Evolutionary conservation across 1,140 invertebrate genomes (phyloP), one percentile per base, ranked within the genome.

Genomic region (Phortica variegata): DNA sequence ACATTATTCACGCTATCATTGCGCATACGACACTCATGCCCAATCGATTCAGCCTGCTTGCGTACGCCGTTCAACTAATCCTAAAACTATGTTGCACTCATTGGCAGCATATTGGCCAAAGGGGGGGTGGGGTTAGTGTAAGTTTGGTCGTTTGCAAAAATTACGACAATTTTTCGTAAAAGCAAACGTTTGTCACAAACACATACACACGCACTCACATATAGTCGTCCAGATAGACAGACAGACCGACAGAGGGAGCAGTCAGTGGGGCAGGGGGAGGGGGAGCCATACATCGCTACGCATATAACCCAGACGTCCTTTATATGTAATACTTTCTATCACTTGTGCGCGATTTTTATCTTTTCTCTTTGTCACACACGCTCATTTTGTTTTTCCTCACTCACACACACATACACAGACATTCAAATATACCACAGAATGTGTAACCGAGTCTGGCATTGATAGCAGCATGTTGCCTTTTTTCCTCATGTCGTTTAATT

Each of bases 1-100:
- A 68, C 65, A 68, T 68, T 68, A 68, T 68, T 68, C 60, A 69
- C 63, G 63, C 65, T 68, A 69, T 68, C 63, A 68, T 69, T 58
- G 65, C 54, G 40, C 51, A 48, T 52, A 50, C 19, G 12, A 18
- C 5, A 26, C 21, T 20, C 32, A 13, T 34, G 6, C 6, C 5
- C 32, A 34, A 26, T 26, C 5, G 5, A 6, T 26, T 26, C 5
- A 26, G 23, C 10, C 5, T 26, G 23, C 10, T 26, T 26, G 23
- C 23, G n/a, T n/a, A n/a, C n/a, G n/a, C n/a, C n/a, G n/a, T n/a
- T n/a, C n/a, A 9, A 34, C 33, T 21, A 40, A 33, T 6, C 43
- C 52, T 44, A 34, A 34, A 34, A 34, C 32, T 34, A 26, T 26
- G 23, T 26, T 47, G 43, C 42, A 40, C 49, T 54, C 47, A 38